Percentiles rank a stretch among this genome's conserved stretches.
Conservation (phyloP, 2,888 invertebrate genomes). For the Calameuta filiformis region DNA sequence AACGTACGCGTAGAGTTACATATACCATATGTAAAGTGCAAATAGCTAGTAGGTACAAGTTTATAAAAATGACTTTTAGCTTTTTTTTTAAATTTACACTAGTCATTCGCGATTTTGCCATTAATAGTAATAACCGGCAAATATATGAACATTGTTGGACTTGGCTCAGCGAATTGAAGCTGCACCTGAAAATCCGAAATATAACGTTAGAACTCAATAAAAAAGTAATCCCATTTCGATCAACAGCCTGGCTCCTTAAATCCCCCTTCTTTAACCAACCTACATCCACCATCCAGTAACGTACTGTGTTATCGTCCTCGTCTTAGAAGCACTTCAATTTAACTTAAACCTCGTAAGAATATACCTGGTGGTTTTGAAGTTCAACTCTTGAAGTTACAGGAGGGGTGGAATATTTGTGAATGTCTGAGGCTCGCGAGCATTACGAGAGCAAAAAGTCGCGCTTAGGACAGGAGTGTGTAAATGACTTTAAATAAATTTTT, state of each 20-base stretch:
- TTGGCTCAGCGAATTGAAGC: not conserved
- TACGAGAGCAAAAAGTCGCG: not conserved
- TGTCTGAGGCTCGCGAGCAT: not conserved
- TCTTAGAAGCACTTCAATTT: slow-evolving; percentile 34
- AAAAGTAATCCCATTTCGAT: slow-evolving; percentile 44
- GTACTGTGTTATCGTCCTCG: not conserved
- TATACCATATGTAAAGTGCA: slow-evolving; percentile 1
- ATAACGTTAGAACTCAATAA: slow-evolving; percentile 21
- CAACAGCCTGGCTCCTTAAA: slow-evolving; percentile 27
- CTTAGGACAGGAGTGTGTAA: slow-evolving; percentile 27
- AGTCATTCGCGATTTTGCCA: not conserved
- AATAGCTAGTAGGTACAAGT: not conserved
- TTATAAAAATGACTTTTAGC: too few species aligned
- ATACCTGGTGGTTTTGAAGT: slow-evolving; percentile 1
- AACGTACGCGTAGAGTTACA: not conserved
- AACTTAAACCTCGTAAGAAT: slow-evolving; percentile 45
- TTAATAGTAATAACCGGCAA: not conserved
- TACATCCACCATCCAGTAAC: not conserved
- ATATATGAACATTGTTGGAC: not conserved
- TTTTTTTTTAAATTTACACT: not conserved
- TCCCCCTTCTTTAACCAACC: not conserved
- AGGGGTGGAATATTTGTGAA: not conserved
- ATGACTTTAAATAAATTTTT: slow-evolving; percentile 39
- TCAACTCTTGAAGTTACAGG: not conserved
- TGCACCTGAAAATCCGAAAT: not conserved